A percentile compares a stretch with the other conserved stretches of the same genome.
Evolutionary conservation across 2,888 invertebrate species (phyloP).

Genomic region (Polydrusus tereticollis): DNA sequence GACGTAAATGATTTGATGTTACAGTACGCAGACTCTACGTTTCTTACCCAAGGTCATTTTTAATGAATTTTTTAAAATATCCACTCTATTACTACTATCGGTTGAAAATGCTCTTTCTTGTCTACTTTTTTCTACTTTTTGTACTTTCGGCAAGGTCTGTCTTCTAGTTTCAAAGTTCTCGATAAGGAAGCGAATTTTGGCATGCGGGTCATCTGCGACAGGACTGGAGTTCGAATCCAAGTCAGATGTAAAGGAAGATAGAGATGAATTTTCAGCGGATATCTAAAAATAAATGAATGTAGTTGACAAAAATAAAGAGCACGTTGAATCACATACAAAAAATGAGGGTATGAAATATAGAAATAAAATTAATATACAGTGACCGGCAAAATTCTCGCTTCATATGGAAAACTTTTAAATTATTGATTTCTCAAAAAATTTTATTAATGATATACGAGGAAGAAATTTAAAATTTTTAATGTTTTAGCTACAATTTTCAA

Average conservation of each 20-base stretch:
- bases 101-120: background rate
- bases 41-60: slow-evolving; percentile 57
- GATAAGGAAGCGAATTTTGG: slow-evolving; percentile 61
- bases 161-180: slow-evolving; percentile 58
- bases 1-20: too few relatives aligned
- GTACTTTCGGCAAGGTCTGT: slow-evolving; percentile 31
- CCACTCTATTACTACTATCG: slow-evolving; percentile 53
- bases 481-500: too few relatives aligned
- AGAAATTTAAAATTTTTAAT: too few relatives aligned
- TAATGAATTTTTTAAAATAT: slow-evolving; percentile 57
- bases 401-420: too few relatives aligned
- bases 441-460: too few relatives aligned
- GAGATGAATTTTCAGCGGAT: slow-evolving; percentile 60
- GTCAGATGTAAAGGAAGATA: slow-evolving; percentile 65
- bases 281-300: slow-evolving; percentile 51
- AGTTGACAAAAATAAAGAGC: too few relatives aligned
- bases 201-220: slow-evolving; percentile 56
- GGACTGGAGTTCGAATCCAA: slow-evolving; percentile 66
- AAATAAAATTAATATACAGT: too few relatives aligned
- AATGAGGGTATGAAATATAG: too few relatives aligned
- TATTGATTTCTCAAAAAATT: too few relatives aligned
- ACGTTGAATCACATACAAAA: too few relatives aligned
- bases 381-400: too few relatives aligned
- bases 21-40: too few relatives aligned
- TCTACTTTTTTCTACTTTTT: background rate